phyloP scores from a whole-genome alignment of 2,888 invertebrate species.

The Macrophya annulata region DNA sequence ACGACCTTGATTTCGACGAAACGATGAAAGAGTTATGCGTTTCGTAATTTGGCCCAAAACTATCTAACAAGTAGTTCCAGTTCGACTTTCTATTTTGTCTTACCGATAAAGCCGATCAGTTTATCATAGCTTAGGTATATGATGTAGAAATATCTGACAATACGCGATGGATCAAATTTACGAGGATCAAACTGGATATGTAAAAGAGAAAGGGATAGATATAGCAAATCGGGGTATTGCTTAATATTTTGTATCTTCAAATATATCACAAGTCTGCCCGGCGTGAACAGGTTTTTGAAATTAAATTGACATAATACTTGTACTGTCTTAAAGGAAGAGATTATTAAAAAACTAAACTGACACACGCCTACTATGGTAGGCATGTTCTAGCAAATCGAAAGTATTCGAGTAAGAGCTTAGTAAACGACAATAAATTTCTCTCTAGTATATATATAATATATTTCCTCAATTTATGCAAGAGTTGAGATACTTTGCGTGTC shows the following conservation, averaged over 20 bases:
- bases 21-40: background rate
- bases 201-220: background rate
- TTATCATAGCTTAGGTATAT: background rate
- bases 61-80: constrained; percentile 15
- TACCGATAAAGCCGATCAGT: background rate
- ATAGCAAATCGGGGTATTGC: background rate
- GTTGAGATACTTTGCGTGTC: background rate
- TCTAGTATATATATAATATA: background rate
- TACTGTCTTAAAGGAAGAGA: background rate
- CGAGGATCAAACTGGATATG: background rate
- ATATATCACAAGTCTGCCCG: background rate
- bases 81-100: constrained; percentile 41
- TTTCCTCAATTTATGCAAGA: background rate
- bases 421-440: background rate
- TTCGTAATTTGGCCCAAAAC: constrained; percentile 23
- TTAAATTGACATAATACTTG: background rate
- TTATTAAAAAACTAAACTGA: background rate
- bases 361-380: background rate
- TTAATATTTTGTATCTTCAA: background rate
- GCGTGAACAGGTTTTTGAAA: constrained; percentile 5
- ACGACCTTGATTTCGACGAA: background rate
- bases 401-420: background rate
- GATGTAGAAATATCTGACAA: background rate
- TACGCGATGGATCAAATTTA: background rate
- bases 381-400: background rate